phyloP scores from a whole-genome alignment of 2,888 invertebrate species.

The Hetaerina titia region DNA sequence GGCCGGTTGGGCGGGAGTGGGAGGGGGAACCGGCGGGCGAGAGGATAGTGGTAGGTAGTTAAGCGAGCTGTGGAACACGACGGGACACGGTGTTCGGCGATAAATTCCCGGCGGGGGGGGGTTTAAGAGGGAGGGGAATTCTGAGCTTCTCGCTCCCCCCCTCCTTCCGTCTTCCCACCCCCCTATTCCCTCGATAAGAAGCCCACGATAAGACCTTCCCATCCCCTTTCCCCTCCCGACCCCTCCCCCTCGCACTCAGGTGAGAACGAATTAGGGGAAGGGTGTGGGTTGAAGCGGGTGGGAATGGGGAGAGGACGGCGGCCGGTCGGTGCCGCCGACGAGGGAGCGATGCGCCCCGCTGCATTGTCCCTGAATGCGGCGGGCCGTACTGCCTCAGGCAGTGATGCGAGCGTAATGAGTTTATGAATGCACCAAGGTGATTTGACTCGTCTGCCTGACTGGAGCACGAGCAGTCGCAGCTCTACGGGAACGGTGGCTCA shows the following conservation, averaged over 20 bases:
- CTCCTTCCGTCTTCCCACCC: background rate
- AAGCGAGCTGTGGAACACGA: conserved; percentile 35
- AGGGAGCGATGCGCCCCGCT: too few species aligned
- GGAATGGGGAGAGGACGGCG: background rate
- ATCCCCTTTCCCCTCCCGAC: background rate
- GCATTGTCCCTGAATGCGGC: too few species aligned
- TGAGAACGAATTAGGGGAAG: conserved; percentile 34
- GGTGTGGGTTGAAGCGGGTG: background rate
- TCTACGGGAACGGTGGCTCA: too few species aligned
- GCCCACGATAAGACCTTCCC: background rate
- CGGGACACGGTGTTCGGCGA: conserved; percentile 27
- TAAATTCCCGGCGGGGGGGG: background rate
- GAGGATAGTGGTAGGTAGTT: background rate
- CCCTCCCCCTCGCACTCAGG: background rate
- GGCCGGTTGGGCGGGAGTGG: background rate
- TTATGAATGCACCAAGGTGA: too few species aligned
- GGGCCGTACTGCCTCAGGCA: too few species aligned
- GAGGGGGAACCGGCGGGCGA: background rate
- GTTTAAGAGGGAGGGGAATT: background rate
- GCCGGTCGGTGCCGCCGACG: background rate
- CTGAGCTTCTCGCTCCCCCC: background rate
- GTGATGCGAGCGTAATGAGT: too few species aligned
- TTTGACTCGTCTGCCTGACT: too few species aligned
- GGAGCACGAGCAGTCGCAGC: too few species aligned
- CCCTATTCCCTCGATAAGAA: background rate